A percentile compares a stretch with the other conserved stretches of the same genome.
Conservation (phyloP, 2,113 vertebrate species). For the Chunga burmeisteri region DNA sequence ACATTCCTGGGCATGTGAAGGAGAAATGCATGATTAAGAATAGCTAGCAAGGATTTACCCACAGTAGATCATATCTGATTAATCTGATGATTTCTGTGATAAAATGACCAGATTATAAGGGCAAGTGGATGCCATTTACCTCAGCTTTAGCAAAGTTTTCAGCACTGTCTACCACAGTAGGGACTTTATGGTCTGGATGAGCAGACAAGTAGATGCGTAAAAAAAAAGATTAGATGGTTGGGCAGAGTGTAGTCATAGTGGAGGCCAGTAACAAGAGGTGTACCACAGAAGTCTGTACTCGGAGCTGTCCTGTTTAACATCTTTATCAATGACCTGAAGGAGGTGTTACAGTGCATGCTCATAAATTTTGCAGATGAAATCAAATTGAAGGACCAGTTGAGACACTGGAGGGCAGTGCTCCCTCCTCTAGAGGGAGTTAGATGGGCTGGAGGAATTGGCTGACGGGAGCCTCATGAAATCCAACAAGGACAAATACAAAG, state of each 20-base stretch:
- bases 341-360: not conserved
- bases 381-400: not conserved
- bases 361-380: not conserved
- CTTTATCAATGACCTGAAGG: not conserved
- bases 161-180: not conserved
- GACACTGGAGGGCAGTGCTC: not conserved
- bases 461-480: not conserved
- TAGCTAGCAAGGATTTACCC: not conserved
- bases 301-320: not conserved
- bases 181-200: not conserved
- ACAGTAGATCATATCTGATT: not conserved
- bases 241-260: not conserved
- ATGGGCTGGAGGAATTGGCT: not conserved
- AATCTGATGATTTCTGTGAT: not conserved
- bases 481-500: not conserved
- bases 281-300: not conserved
- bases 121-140: not conserved
- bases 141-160: not conserved
- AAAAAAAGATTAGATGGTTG: not conserved
- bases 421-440: not conserved
- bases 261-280: not conserved
- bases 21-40: not conserved
- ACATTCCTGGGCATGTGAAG: not conserved
- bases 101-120: not conserved
- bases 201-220: not conserved